Evolutionary conservation across 2,113 vertebrate species (phyloP).

Genomic region (Hippocampus comes): DNA sequence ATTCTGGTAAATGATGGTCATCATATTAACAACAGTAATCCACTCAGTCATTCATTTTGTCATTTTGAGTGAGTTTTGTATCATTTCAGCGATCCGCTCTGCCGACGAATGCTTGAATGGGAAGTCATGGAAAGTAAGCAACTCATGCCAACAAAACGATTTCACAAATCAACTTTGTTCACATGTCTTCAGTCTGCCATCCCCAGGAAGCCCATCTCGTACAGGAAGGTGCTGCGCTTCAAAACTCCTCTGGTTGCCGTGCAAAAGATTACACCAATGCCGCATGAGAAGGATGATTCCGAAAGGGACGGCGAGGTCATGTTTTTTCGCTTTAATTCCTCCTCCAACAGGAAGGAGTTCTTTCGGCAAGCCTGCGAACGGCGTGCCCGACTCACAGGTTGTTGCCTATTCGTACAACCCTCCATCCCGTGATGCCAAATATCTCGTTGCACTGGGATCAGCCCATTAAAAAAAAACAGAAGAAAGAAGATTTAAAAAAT

Average conservation of each 20-base stretch:
- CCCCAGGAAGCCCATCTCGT: conserved; percentile 9
- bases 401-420: neutral
- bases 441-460: neutral
- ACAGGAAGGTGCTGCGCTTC: conserved; percentile 57
- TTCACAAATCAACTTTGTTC: neutral
- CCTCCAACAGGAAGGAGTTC: conserved; percentile 33
- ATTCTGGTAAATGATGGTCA: conserved; percentile 26
- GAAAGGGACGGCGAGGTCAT: conserved; percentile 6
- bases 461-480: neutral
- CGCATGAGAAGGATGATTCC: neutral
- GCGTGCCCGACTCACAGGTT: conserved; percentile 22
- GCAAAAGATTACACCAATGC: neutral
- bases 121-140: conserved; percentile 31
- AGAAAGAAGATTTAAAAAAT: too few species aligned
- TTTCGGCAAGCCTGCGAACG: conserved; percentile 44
- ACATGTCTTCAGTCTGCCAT: conserved; percentile 14
- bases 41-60: neutral
- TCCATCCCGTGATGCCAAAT: neutral
- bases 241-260: conserved; percentile 35
- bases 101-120: conserved; percentile 4
- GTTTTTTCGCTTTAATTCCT: conserved; percentile 61
- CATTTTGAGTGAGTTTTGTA: neutral
- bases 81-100: neutral
- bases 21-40: too few species aligned
- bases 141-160: neutral